These are phyloP conservation scores for Castor canadensis DNA, from an alignment of 2,113 vertebrate genomes.

Conservation along the genomic window DNA sequence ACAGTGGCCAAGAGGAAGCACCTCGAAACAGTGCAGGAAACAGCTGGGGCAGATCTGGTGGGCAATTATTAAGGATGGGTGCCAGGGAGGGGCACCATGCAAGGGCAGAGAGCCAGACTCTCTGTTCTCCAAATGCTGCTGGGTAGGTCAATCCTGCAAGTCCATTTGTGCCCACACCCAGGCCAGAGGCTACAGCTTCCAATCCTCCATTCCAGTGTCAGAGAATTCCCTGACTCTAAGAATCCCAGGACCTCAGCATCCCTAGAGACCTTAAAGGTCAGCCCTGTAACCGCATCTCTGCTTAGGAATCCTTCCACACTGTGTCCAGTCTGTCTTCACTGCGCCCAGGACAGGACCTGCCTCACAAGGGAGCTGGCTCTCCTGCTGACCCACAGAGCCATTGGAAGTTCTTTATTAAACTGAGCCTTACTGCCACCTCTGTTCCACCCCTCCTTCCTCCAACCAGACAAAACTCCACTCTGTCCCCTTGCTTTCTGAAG, in stretches of 20 bases:
- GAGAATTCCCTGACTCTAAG: conserved; percentile 70
- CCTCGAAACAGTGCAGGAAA: conserved; percentile 50
- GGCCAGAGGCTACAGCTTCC: conserved; percentile 34
- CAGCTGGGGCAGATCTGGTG: conserved; percentile 27
- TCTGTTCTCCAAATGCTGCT: background rate
- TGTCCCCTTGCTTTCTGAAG: background rate
- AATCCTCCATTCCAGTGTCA: conserved; percentile 46
- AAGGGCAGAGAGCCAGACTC: background rate
- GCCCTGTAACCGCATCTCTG: conserved; percentile 62
- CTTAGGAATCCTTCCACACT: conserved; percentile 58
- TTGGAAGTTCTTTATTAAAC: background rate
- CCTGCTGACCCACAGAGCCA: background rate
- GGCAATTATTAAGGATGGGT: background rate
- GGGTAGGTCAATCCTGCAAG: background rate
- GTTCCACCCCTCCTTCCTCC: background rate
- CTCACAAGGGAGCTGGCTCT: conserved; percentile 45
- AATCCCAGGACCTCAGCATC: conserved; percentile 75
- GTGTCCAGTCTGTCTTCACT: background rate
- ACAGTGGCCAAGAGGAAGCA: background rate
- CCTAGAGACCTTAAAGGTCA: conserved; percentile 69
- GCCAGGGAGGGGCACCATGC: background rate
- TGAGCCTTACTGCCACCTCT: background rate
- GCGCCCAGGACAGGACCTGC: background rate
- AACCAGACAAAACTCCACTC: background rate
- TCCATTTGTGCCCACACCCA: background rate